These are phyloP conservation scores for Dinoponera quadriceps DNA, from an alignment of 1,140 invertebrate species.

Conservation along the genomic window DNA sequence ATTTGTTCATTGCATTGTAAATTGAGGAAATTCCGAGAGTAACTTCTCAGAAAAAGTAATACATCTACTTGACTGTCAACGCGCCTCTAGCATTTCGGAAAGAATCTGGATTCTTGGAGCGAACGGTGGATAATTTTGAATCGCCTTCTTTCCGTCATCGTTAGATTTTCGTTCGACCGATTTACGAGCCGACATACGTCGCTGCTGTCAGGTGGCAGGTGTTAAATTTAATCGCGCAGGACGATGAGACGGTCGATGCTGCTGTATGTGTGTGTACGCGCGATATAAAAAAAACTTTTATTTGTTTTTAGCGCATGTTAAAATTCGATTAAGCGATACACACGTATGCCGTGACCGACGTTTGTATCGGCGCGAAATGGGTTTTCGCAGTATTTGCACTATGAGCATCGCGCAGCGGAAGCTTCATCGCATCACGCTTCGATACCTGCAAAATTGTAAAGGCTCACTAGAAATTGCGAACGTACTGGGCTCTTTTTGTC, in stretches of 20 bases:
- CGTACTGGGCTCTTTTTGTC: neutral
- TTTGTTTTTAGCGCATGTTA: slow-evolving; percentile 19
- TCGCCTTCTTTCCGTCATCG: neutral
- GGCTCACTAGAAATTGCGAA: no score
- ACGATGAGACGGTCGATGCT: neutral
- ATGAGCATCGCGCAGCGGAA: neutral
- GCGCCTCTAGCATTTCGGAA: neutral
- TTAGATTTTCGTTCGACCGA: slow-evolving; percentile 6
- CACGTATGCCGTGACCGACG: neutral
- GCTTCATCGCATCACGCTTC: neutral
- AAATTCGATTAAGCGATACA: slow-evolving; percentile 13
- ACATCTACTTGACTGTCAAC: neutral
- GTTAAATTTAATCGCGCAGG: slow-evolving; percentile 25
- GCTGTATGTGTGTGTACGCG: neutral
- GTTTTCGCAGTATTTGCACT: slow-evolving; percentile 1
- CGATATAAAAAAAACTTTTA: slow-evolving; percentile 33
- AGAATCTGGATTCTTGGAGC: neutral
- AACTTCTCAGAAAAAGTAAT: neutral
- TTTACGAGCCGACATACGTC: neutral
- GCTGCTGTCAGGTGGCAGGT: slow-evolving; percentile 9
- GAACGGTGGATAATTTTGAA: neutral
- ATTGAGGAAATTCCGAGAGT: no score
- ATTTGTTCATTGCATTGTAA: no score
- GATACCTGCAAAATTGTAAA: neutral
- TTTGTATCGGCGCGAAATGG: neutral